Base-by-base conservation (phyloP, 2,888 invertebrate species). In the Itoplectis maculator region DNA sequence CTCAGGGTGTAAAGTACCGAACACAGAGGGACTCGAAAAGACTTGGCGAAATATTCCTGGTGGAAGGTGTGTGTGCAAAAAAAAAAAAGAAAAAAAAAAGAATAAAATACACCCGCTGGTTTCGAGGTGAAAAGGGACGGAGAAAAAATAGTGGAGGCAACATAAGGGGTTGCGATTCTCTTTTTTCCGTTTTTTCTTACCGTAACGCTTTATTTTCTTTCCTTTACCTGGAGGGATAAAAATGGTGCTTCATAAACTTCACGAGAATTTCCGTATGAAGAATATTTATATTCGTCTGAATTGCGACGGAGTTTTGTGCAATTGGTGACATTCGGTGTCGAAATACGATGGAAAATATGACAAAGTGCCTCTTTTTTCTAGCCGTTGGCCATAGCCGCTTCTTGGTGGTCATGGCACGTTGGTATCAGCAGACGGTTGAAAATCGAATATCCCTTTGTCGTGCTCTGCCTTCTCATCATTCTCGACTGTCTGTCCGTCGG, bases 361-460 rank as follows among this genome's bases (percentile, higher is more conserved):
- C 29, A 3, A 29, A 5, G 5, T 29, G 29, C n/a, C n/a, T n/a
- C n/a, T n/a, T n/a, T n/a, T n/a, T n/a, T n/a, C n/a, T n/a, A n/a
- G n/a, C n/a, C n/a, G n/a, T n/a, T n/a, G n/a, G n/a, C n/a, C n/a
- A n/a, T n/a, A n/a, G n/a, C n/a, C 29, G 29, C 29, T 2, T 29
- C 29, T 3, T 5, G 29, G 29, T 5, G 29, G 29, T 29, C 29
- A 29, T 29, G 29, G 29, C 3, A 29, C 29, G 29, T 29, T 29
- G 29, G 29, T 29, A 29, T 29, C 29, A 29, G 29, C 45, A 65
- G 45, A 23, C 18, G 45, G 42, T 65, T 65, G 49, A 29, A 68
- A 49, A 68, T 68, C 49, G 23, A 68, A 49, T 68, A 49, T 68
- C 66, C 47, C 49, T 49, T 49, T 23, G 29, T 29, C 47, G 45